Base-by-base conservation (phyloP, 1,140 invertebrate species). In the Pinna nobilis region DNA sequence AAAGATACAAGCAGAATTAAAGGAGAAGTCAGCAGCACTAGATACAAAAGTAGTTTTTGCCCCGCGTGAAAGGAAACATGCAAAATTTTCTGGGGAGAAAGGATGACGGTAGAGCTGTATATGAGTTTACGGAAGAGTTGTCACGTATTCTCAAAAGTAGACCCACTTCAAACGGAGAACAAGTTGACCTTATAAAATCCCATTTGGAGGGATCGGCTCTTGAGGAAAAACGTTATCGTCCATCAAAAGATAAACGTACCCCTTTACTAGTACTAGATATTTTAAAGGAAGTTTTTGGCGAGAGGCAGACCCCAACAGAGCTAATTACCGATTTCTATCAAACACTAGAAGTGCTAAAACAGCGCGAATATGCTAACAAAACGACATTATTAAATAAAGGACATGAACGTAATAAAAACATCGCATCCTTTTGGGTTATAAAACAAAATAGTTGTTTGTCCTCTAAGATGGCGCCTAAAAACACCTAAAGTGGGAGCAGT, bases 81-180 rank as follows among this genome's bases (percentile, higher is more conserved):
- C 6, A 25, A 44, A 44, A 18, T 65, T 66, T 66, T 66, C 64
- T 7, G 64, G n/a, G n/a, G n/a, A n/a, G 64, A 6, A 66, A 33
- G 33, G 53, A 35, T 6, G 64, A 51, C 1, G 3, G 23, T 5
- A n/a, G 57, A 11, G 57, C 50, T 39, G 32, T 68, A 20, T 33
- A 69, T 3, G 53, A 69, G 15, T 69, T 69, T 47, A 59, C 59
- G 20, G 66, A 69, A 23, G 66, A 69, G 3, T n/a, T 69, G 7
- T 7, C 23, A 3, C 25, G 39, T 6, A n/a, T 23, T 11, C 20
- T 70, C 2, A 61, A 51, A 18, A 60, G 28, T 20, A 49, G 68
- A 28, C 68, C 68, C 11, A 60, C 68, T 1, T 51, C 68, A 25
- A 33, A 20, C 3, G 68, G 61, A 32, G 68, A 70, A n/a, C 33